Conservation (phyloP, 2,797 vertebrate genomes). For the Sitta carolinensis region DNA sequence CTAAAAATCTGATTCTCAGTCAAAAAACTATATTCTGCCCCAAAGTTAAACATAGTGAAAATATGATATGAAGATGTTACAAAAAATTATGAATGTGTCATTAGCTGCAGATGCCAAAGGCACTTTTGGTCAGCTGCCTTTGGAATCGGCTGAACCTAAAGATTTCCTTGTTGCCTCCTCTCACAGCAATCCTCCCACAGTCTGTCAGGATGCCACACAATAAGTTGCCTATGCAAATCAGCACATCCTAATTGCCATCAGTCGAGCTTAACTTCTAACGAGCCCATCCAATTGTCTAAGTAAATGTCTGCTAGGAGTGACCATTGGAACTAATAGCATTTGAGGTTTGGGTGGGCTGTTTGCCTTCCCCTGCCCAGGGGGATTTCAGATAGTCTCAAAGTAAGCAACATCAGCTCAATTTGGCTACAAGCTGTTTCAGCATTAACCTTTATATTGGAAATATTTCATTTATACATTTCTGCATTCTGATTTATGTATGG, state of each 20-base stretch:
- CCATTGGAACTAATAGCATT: neutral
- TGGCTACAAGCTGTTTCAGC: neutral
- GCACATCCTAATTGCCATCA: neutral
- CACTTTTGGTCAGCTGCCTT: neutral
- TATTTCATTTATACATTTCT: neutral
- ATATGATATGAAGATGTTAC: neutral
- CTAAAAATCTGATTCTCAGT: neutral
- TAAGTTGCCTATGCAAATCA: neutral
- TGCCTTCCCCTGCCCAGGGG: neutral
- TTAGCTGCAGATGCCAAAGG: neutral
- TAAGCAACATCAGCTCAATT: neutral
- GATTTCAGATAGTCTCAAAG: neutral
- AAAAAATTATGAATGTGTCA: neutral
- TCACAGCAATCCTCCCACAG: neutral
- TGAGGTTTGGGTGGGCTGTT: neutral
- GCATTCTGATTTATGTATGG: neutral
- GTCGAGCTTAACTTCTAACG: conserved; percentile 5
- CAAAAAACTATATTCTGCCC: neutral
- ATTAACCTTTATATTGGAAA: neutral
- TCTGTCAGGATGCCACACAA: neutral
- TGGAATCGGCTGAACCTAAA: neutral
- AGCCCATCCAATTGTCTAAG: neutral
- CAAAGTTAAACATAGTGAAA: neutral
- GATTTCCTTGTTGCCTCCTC: neutral
- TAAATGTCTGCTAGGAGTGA: neutral